Base-by-base conservation (phyloP, 2,888 invertebrate species). In the Pristionchus exspectatus region DNA sequence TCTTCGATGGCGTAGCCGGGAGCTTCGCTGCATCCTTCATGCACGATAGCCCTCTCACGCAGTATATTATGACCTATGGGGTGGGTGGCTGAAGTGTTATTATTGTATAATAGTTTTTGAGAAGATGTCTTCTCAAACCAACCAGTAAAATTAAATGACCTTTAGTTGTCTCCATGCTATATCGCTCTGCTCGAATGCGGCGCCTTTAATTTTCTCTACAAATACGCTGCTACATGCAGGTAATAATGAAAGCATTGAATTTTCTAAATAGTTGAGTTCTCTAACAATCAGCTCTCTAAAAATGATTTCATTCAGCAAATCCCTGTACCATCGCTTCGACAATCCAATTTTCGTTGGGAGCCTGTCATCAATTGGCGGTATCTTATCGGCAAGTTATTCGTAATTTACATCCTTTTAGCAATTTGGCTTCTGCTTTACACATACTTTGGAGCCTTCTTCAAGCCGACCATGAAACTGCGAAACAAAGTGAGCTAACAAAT, bases 151-250 rank as follows among this genome's bases (percentile, higher is more conserved):
- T n/a, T 38, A 38, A 2, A 38, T 38, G 38, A 50, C 24, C 10
- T 81, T 27, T 21, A 87, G 87, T 18, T 87, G n/a, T 69, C 87
- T 10, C 87, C 87, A 0, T 69, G 44, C 69, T 87, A 87, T 50
- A 50, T 87, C 2, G 69, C 69, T 12, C 27, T 87, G n/a, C 44
- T 87, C 1, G 87, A 87, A 27, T 50, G 38, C 14, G 16, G 87
- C 1, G 87, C 87, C 4, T 44, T 87, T 66, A 87, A 69, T 24
- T 87, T 87, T 21, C 87, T 87, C 69, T 87, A 87, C 87, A 87
- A 87, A 69, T 87, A 87, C 30, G 66, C 87, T 7, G 87, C 87
- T 5, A 87, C 69, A 9, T 87, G 87, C 87, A 66, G 38, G 87
- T 87, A 24, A 77, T 24, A 30, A 3, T 7, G 14, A 30, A 33